Evolutionary conservation across 2,113 vertebrate species (phyloP).

Genomic region (Taurulus bubalis): DNA sequence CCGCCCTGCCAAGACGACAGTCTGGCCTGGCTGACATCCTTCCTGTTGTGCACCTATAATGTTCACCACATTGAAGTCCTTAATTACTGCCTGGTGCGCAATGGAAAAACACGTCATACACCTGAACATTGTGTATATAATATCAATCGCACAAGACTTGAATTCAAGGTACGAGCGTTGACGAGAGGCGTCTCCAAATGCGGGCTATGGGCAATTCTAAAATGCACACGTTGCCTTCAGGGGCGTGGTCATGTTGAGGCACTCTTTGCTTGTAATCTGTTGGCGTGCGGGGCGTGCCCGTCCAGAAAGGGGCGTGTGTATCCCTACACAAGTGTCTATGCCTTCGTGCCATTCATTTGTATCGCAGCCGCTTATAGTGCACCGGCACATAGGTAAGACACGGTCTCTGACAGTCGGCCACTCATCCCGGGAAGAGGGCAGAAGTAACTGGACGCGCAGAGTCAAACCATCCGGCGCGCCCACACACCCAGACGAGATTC

Average conservation of each 20-base stretch:
- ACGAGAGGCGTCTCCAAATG: conserved; percentile 33
- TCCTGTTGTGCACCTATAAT: conserved; percentile 18
- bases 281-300: conserved; percentile 61
- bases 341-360: conserved; percentile 68
- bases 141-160: conserved; percentile 1
- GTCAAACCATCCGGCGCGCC: not conserved
- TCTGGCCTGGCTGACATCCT: conserved; percentile 39
- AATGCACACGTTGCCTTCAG: conserved; percentile 49
- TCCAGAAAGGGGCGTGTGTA: conserved; percentile 64
- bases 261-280: conserved; percentile 26
- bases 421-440: conserved; percentile 24
- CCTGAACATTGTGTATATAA: not conserved
- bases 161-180: conserved; percentile 23
- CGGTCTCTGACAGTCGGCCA: conserved; percentile 27
- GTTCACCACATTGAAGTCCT: not conserved
- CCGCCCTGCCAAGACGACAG: conserved; percentile 57
- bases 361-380: conserved; percentile 46
- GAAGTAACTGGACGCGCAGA: conserved; percentile 31
- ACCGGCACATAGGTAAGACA: conserved; percentile 46
- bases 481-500: not conserved
- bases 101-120: not conserved
- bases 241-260: conserved; percentile 53
- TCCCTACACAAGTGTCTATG: conserved; percentile 48
- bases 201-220: not conserved
- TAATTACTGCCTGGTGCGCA: not conserved